Evolutionary conservation across 1,140 invertebrate species (phyloP), one percentile per base, ranked within the genome.

Genomic region (Brachionus asplanchnoidis): DNA sequence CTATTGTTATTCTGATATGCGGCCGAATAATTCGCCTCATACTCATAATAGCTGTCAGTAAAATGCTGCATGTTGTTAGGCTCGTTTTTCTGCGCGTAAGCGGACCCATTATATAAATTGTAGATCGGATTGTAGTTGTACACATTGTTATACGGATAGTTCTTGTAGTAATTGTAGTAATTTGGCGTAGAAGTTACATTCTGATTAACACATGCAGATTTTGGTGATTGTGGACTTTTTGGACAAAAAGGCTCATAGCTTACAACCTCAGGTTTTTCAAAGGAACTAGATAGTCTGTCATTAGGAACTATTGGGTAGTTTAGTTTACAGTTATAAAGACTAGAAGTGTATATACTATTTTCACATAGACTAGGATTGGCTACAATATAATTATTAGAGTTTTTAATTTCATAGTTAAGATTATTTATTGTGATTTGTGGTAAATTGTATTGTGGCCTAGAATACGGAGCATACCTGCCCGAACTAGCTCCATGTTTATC

Each of bases 341-440:
- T 73, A 23, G 32, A 12, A 26, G 11, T 53, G 23, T 77, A 77
- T 4, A 50, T 26, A 46, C 50, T 77, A 26, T 77, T 77, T 50
- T 77, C 44, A 8, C 20, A 23, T 50, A 77, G 5, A 77, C 17
- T 77, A 3, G 73, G 46, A 77, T 77, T 77, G 8, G 42, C 26
- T 20, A 77, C 4, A 5, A 77, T 50, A 28, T 77, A 77, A 50
- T 26, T 77, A 20, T 50, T 32, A 20, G 73, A 20, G n/a, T 50
- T 75, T 17, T 75, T 77, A 4, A 77, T 77, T 50, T 77, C 73
- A 50, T 77, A 77, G 14, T 77, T 77, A 5, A 77, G 20, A 77
- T 77, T 77, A 20, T 77, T 77, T 3, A 77, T 77, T 9, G 73
- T 77, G 1, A 77, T 77, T 50, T 20, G 73, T 23, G 40, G 42